Base-by-base conservation (phyloP, 2,888 invertebrate genomes). In the Agriopis marginaria region DNA sequence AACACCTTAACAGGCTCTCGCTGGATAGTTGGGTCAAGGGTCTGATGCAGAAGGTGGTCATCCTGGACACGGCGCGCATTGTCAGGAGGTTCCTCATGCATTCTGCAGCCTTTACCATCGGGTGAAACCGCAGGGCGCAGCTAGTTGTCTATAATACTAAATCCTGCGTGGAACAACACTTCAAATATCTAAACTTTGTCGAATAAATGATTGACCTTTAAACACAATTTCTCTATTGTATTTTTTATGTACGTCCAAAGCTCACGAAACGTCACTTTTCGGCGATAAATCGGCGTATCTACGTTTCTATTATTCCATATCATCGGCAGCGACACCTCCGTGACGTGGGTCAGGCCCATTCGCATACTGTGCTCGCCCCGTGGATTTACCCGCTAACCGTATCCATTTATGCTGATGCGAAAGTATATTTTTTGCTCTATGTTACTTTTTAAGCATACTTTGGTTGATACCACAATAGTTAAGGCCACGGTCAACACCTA, bases 291-390 rank as follows among this genome's bases (percentile, higher is more conserved):
- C 54, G 66, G 56, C 49, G 56, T 49, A 56, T 4, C 32, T n/a
- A 11, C 58, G 49, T 63, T 59, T 44, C 23, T 66, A 60, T 66
- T 45, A 66, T 70, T 59, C 56, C 32, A 42, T 44, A 54, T 63
- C 45, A 66, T 66, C 55, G 60, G 51, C 23, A 54, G 44, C 12
- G 62, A 67, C 66, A 62, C 56, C 56, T 61, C 44, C 44, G 42
- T 67, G 71, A 71, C 40, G 39, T n/a, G 67, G 71, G 71, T 71
- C 63, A 62, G 55, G 7, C 55, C 42, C 0, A 7, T 23, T 0
- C 14, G 4, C 7, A 40, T 7, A 56, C 45, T 12, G n/a, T 12
- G 23, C 8, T 23, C 12, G 55, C 4, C 42, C 7, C 10, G 40
- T 14, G 40, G 55, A 10, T 42, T 39, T 39, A 9, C 9, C 9